Conservation (phyloP, 2,797 vertebrate species). For the Trachurus trachurus region DNA sequence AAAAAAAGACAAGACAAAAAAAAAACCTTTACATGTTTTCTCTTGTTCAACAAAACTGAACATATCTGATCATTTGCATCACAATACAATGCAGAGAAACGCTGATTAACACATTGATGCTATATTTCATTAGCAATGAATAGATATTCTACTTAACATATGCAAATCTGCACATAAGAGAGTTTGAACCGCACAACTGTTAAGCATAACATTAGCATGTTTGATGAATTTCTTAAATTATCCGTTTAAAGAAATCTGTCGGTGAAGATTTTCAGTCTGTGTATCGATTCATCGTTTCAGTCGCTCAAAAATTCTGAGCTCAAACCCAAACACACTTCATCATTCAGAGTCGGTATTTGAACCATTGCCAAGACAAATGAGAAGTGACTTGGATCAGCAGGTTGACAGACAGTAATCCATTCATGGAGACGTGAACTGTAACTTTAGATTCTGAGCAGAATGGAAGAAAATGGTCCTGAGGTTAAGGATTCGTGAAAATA, state of each 20-base stretch:
- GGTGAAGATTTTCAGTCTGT: background rate
- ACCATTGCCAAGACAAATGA: constrained; percentile 42
- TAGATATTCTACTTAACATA: background rate
- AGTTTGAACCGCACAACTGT: background rate
- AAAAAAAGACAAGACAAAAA: too few species aligned
- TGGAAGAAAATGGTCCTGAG: constrained; percentile 41
- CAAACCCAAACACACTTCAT: constrained; percentile 14
- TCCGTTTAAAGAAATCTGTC: background rate
- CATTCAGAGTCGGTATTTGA: constrained; percentile 20
- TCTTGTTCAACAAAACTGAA: background rate
- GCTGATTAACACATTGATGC: background rate
- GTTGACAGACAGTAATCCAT: constrained; percentile 39
- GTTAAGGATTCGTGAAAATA: constrained; percentile 38
- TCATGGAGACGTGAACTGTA: constrained; percentile 41
- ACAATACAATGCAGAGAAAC: background rate
- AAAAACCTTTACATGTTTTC: constrained; percentile 6
- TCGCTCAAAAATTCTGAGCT: background rate
- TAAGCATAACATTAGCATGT: background rate
- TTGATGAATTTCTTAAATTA: background rate
- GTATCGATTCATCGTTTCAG: background rate
- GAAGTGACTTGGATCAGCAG: constrained; percentile 33
- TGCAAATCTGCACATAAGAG: background rate
- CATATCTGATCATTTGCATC: background rate
- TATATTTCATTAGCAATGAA: background rate
- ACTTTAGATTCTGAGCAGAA: constrained; percentile 42